Evolutionary conservation across 2,113 vertebrate species (phyloP).

Genomic region (Eurystomus gularis): DNA sequence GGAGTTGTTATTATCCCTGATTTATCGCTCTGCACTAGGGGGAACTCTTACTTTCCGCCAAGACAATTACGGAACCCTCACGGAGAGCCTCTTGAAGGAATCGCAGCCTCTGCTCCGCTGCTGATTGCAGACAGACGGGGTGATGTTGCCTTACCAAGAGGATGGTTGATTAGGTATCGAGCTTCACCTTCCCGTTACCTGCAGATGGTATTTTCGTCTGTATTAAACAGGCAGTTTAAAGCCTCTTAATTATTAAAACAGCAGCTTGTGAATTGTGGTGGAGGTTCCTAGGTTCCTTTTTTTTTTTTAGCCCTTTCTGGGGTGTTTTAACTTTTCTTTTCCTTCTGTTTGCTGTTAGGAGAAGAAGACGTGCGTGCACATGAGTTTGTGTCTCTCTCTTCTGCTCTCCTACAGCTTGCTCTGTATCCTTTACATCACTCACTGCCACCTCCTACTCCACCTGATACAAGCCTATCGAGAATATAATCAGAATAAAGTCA

Average conservation of each 20-base stretch:
- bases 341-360: not conserved
- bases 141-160: not conserved
- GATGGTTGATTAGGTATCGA: not conserved
- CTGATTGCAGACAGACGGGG: slow-evolving; percentile 30
- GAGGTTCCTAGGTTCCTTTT: not conserved
- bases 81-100: slow-evolving; percentile 68
- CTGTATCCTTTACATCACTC: not conserved
- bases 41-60: slow-evolving; percentile 68
- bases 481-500: slow-evolving; percentile 43
- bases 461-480: not conserved
- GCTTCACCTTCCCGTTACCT: not conserved
- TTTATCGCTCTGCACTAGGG: slow-evolving; percentile 72
- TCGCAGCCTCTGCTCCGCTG: slow-evolving; percentile 27
- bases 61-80: slow-evolving; percentile 70
- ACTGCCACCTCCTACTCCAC: not conserved
- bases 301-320: not conserved
- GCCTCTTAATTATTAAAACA: not conserved
- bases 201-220: not conserved
- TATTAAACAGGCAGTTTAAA: not conserved
- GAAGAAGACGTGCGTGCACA: rapidly evolving
- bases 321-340: not conserved
- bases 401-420: not conserved
- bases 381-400: not conserved
- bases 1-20: slow-evolving; percentile 77
- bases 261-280: not conserved